Base-by-base conservation (phyloP, 1,140 invertebrate genomes). In the Coboldia fuscipes region DNA sequence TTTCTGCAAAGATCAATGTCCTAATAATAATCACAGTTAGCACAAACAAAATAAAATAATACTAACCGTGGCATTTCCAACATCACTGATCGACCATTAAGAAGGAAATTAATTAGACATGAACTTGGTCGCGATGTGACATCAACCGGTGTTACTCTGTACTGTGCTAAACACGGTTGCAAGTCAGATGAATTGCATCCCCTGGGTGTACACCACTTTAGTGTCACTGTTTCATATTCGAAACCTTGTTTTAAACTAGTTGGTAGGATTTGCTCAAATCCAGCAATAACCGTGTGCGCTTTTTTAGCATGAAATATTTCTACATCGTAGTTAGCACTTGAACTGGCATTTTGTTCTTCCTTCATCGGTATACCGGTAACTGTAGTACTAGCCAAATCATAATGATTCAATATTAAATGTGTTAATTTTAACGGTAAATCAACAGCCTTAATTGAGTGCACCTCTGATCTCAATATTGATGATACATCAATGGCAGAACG, bases 341-440 rank as follows among this genome's bases (percentile, higher is more conserved):
- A 93, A 55, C 80, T 89, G 1, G 92, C 88, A 60, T 96, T 97
- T 62, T 96, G 90, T 60, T 97, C 92, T 61, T 97, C 92, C 47
- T 97, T 97, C 92, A 97, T 97, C 4, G 90, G 92, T 46, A 97
- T 97, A 19, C 89, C 90, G 17, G 89, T 97, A 0, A 97, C 89
- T 1, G 88, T 94, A 10, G 92, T 96, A 34, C 81, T 89, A 1
- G 86, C 77, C n/a, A 97, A 58, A 50, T 83, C 71, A 46, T 92
- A 96, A 56, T 96, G 90, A 6, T 71, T 68, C 36, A 83, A 52
- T 35, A 83, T 79, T 2, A 84, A 51, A 33, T 77, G 65, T 0
- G 76, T 74, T 8, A 86, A 53, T 44, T 83, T 74, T 36, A 61
- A 65, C 0, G 72, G 63, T 17, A 74, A 50, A n/a, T 58, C 48